phyloP scores from a whole-genome alignment of 2,888 invertebrate genomes.

The Drosophila phalerata region DNA sequence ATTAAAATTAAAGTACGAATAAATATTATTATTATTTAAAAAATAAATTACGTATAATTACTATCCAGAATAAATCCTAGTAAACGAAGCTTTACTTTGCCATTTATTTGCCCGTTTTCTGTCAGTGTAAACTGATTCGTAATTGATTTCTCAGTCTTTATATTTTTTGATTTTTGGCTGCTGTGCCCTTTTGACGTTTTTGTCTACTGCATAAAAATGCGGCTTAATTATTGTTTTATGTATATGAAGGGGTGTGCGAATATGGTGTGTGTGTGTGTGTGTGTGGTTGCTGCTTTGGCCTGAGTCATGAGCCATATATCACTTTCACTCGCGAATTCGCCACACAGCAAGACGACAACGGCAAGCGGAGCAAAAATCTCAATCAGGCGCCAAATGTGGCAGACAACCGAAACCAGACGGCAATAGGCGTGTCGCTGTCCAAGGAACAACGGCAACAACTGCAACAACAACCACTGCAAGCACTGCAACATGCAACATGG shows the following conservation, averaged over 20 bases:
- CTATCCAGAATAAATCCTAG: too few species aligned
- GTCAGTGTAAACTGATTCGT: slow-evolving; percentile 12
- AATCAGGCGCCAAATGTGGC: slow-evolving; percentile 59
- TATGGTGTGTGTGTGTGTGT: slow-evolving; percentile 31
- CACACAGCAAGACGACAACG: slow-evolving; percentile 33
- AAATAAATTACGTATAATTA: too few species aligned
- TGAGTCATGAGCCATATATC: slow-evolving; percentile 76
- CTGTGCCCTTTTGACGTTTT: slow-evolving; percentile 67
- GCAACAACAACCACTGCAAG: slow-evolving; percentile 24
- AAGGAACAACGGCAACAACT: slow-evolving; percentile 33
- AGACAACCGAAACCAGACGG: slow-evolving; percentile 52
- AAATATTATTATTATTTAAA: too few species aligned
- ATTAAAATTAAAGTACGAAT: too few species aligned
- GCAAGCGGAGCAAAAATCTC: slow-evolving; percentile 62
- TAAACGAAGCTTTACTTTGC: too few species aligned
- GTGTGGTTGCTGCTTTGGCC: slow-evolving; percentile 33
- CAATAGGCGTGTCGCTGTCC: slow-evolving; percentile 34
- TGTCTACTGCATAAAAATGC: slow-evolving; percentile 70
- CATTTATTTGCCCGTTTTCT: neutral
- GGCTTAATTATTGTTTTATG: slow-evolving; percentile 78
- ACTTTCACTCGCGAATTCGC: slow-evolving; percentile 72
- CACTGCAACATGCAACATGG: slow-evolving; percentile 23
- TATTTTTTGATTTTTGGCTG: slow-evolving; percentile 59
- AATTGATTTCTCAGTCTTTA: slow-evolving; percentile 33
- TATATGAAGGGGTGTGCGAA: slow-evolving; percentile 68